These are phyloP conservation scores for Muraenolepis orangiensis DNA, from an alignment of 2,797 vertebrate species.

Conservation along the genomic window DNA sequence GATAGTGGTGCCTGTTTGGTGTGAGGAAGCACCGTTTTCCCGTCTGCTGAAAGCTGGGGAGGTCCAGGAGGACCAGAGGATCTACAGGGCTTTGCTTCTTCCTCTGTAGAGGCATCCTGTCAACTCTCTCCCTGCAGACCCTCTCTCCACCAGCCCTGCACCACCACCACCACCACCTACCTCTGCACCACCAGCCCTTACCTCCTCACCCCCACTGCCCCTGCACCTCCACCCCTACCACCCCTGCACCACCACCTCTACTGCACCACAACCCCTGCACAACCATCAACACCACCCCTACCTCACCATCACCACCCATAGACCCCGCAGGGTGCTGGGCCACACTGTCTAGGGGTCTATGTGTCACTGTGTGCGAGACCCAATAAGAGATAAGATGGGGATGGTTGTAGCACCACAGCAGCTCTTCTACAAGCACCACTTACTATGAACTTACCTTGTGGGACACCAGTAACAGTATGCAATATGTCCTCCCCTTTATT, in stretches of 20 bases:
- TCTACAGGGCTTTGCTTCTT: slow-evolving; percentile 72
- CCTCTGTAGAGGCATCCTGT: slow-evolving; percentile 62
- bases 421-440: background rate
- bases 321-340: too few species aligned
- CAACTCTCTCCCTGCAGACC: slow-evolving; percentile 43
- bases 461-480: slow-evolving; percentile 38
- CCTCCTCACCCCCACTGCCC: too few species aligned
- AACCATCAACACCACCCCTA: slow-evolving; percentile 33
- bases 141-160: too few species aligned
- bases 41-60: slow-evolving; percentile 59
- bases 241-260: slow-evolving; percentile 4
- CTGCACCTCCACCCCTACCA: slow-evolving; percentile 30
- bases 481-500: slow-evolving; percentile 52
- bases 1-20: slow-evolving; percentile 65
- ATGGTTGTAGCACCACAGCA: slow-evolving; percentile 2
- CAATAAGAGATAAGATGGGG: background rate
- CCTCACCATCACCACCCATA: too few species aligned
- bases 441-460: slow-evolving; percentile 34
- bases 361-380: slow-evolving; percentile 29
- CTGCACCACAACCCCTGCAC: slow-evolving; percentile 10
- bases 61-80: slow-evolving; percentile 62
- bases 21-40: slow-evolving; percentile 64
- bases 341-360: too few species aligned
- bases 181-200: too few species aligned
- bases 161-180: slow-evolving; percentile 28